A percentile compares a stretch with the other conserved stretches of the same genome.
Conservation (phyloP, 1,140 invertebrate species). For the Cotesia vestalis region DNA sequence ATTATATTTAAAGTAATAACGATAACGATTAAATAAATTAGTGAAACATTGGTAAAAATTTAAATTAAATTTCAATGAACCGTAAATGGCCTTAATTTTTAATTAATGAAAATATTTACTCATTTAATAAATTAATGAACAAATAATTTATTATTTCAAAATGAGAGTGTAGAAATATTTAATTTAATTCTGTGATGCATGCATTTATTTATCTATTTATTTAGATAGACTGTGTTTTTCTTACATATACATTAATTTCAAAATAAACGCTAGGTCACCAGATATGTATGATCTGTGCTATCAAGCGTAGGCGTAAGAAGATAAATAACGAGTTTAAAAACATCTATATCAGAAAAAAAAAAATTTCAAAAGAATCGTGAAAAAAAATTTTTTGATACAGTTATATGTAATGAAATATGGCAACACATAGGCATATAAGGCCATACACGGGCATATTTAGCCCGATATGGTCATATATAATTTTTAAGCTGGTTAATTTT, state of each 20-base stretch:
- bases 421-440: too few relatives aligned
- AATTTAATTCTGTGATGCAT: neutral
- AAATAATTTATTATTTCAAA: constrained; percentile 1
- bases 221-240: neutral
- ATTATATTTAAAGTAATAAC: too few relatives aligned
- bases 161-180: too few relatives aligned
- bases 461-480: too few relatives aligned
- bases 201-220: constrained; percentile 2
- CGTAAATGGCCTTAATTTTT: too few relatives aligned
- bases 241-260: constrained; percentile 6
- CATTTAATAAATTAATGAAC: neutral
- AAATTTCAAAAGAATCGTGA: neutral
- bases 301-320: constrained; percentile 49
- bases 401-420: too few relatives aligned
- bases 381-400: neutral
- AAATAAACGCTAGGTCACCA: constrained; percentile 30
- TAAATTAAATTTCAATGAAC: too few relatives aligned
- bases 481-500: too few relatives aligned
- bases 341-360: neutral
- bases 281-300: constrained; percentile 39
- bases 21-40: too few relatives aligned
- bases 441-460: too few relatives aligned
- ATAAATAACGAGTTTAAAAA: constrained; percentile 4
- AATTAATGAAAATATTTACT: too few relatives aligned
- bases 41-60: too few relatives aligned